Evolutionary conservation across 2,797 vertebrate species (phyloP).

Genomic region (Centropyge bicolor): DNA sequence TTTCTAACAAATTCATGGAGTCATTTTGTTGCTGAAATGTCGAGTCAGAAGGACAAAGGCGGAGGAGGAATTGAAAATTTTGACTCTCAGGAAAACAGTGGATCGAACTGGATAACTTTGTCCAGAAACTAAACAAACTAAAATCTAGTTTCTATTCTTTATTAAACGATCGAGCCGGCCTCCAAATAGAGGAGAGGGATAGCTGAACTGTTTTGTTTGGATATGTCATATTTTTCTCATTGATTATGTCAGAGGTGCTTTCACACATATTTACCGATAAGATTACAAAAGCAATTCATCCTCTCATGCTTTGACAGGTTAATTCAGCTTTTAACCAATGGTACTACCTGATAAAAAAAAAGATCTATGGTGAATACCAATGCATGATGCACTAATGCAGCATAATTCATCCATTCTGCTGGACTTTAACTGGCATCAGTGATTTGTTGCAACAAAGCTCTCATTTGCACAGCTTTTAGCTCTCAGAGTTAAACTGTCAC

Average conservation of each 20-base stretch:
- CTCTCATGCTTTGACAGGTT: neutral
- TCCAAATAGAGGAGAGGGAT: neutral
- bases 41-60: neutral
- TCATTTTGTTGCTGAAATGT: neutral
- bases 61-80: neutral
- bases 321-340: neutral
- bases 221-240: neutral
- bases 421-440: neutral
- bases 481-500: no score
- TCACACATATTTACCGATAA: neutral
- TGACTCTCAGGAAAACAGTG: neutral
- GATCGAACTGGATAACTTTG: neutral
- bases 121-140: neutral
- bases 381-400: neutral
- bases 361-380: neutral
- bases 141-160: neutral
- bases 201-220: neutral
- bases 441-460: neutral
- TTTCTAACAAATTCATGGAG: neutral
- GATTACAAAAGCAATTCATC: neutral
- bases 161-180: neutral
- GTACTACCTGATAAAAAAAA: neutral
- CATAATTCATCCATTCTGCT: neutral
- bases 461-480: neutral
- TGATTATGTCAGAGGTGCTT: neutral